Percentiles rank a stretch among this genome's conserved stretches.
These are phyloP conservation scores for Theretra japonica DNA, from an alignment of 2,888 invertebrate species.

Conservation along the genomic window DNA sequence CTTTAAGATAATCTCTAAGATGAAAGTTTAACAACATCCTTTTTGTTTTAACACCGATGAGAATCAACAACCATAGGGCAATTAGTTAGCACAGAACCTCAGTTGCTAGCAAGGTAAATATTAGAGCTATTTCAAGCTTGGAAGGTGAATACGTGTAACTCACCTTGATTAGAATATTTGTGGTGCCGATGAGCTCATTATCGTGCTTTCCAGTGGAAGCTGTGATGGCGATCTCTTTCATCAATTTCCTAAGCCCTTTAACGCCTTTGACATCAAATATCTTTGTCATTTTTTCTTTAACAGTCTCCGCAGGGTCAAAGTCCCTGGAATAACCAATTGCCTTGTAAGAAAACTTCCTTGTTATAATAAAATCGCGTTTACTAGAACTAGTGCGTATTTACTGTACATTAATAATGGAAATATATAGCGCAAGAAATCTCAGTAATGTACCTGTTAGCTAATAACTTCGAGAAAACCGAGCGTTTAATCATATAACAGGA, in stretches of 20 bases:
- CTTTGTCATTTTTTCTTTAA: conserved; percentile 94
- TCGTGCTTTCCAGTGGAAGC: conserved; percentile 97
- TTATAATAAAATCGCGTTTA: neutral
- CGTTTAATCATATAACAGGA: neutral
- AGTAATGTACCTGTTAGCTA: too few species aligned
- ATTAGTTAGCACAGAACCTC: neutral
- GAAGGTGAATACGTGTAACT: conserved; percentile 41
- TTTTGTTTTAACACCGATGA: neutral
- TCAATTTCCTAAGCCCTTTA: conserved; percentile 91
- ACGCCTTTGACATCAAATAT: conserved; percentile 94
- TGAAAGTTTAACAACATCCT: neutral
- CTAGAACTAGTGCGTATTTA: neutral
- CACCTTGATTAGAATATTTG: conserved; percentile 93
- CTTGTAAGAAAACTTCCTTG: neutral
- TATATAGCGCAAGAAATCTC: too few species aligned
- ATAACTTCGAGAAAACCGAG: too few species aligned
- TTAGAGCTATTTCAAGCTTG: conserved; percentile 26
- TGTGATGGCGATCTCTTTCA: conserved; percentile 96
- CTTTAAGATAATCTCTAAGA: neutral
- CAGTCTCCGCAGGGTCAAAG: conserved; percentile 95
- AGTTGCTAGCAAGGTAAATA: conserved; percentile 22
- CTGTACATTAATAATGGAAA: neutral
- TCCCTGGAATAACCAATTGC: conserved; percentile 85
- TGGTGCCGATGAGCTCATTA: conserved; percentile 97
- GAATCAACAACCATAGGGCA: neutral